These are phyloP conservation scores for Dryobotodes eremita DNA, from an alignment of 2,888 invertebrate genomes.

Conservation along the genomic window DNA sequence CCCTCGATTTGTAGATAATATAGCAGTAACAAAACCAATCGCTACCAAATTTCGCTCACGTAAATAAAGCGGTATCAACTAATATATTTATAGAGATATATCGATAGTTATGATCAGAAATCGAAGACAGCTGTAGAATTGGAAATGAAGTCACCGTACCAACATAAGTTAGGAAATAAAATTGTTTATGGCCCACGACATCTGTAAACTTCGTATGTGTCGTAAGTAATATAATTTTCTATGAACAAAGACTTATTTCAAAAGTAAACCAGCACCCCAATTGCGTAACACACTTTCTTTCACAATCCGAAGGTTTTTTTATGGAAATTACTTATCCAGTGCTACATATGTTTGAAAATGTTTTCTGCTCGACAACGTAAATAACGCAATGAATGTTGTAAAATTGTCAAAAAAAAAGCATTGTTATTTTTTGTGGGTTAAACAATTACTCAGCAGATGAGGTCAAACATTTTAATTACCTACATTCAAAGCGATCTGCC, in stretches of 20 bases:
- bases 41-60: conserved; percentile 55
- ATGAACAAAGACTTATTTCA: neutral
- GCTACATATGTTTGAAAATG: neutral
- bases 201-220: conserved; percentile 1
- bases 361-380: neutral
- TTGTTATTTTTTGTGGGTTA: neutral
- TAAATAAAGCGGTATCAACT: conserved; percentile 21
- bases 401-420: neutral
- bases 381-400: neutral
- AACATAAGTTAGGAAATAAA: conserved; percentile 26
- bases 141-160: conserved; percentile 19
- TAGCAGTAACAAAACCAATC: conserved; percentile 8
- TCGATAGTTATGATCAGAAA: conserved; percentile 41
- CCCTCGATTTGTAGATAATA: conserved; percentile 23
- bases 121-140: conserved; percentile 41
- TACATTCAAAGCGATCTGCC: neutral
- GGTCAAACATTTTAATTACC: neutral
- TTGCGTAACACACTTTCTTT: neutral
- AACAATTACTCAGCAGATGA: neutral
- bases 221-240: conserved; percentile 19
- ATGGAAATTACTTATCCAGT: neutral
- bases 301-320: neutral
- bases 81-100: conserved; percentile 37
- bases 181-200: conserved; percentile 34
- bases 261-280: neutral